Percentiles rank a stretch among this genome's conserved stretches.
Evolutionary conservation across 2,113 vertebrate genomes (phyloP).

Genomic region (Strix uralensis): DNA sequence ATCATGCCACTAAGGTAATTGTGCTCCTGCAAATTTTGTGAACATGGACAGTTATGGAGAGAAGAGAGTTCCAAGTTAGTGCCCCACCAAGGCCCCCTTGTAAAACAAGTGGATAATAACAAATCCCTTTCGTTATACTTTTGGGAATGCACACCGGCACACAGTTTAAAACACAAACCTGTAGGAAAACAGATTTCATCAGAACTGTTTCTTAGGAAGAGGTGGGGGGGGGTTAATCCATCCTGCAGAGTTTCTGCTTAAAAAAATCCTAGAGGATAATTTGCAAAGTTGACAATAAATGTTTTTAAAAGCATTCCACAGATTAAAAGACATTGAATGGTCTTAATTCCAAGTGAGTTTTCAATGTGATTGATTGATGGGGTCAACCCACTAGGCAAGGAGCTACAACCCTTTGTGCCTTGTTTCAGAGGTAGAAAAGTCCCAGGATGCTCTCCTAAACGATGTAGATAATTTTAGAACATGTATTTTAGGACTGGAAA

Average conservation of each 20-base stretch:
- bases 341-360: background rate
- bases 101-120: background rate
- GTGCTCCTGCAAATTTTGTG: background rate
- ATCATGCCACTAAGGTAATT: background rate
- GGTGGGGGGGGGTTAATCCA: rapidly evolving
- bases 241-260: background rate
- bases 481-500: background rate
- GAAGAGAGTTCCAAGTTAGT: background rate
- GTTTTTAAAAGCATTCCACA: background rate
- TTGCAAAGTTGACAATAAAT: background rate
- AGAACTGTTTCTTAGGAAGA: background rate
- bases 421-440: background rate
- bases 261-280: background rate
- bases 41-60: background rate
- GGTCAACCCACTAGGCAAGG: background rate
- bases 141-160: background rate
- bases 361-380: background rate
- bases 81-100: background rate
- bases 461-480: background rate
- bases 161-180: background rate
- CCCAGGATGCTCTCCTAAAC: background rate
- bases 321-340: background rate
- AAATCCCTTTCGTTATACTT: background rate
- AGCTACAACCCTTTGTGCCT: background rate
- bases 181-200: background rate